Evolutionary conservation across 2,113 vertebrate species (phyloP).

Genomic region (Lipotes vexillifer): DNA sequence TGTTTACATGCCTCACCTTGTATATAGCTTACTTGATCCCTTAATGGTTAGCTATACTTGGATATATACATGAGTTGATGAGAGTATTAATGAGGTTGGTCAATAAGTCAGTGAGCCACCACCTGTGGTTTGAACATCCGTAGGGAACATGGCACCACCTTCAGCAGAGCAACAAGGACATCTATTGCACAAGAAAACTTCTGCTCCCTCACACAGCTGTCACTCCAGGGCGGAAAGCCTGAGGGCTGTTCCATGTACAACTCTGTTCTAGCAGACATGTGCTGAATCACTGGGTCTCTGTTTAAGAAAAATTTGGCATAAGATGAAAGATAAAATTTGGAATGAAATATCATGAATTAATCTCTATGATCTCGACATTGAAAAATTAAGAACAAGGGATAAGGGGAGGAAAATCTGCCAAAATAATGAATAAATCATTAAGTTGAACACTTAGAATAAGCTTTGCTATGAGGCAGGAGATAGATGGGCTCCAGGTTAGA

Average conservation of each 20-base stretch:
- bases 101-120: neutral
- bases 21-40: neutral
- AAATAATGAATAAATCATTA: slow-evolving; percentile 20
- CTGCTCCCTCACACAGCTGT: neutral
- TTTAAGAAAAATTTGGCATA: slow-evolving; percentile 29
- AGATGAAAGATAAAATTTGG: slow-evolving; percentile 30
- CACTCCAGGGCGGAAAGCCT: neutral
- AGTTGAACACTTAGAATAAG: neutral
- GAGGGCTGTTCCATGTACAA: neutral
- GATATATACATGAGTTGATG: neutral
- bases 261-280: neutral
- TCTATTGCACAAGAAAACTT: neutral
- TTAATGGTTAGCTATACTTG: neutral
- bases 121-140: neutral
- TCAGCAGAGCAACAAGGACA: neutral
- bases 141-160: neutral
- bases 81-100: neutral
- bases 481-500: too few relatives aligned
- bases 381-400: neutral
- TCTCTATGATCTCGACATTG: slow-evolving; percentile 40
- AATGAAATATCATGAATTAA: neutral
- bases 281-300: neutral
- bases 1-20: neutral
- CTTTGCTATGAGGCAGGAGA: neutral
- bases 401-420: neutral